These are phyloP conservation scores for Drosophila meridionalis DNA, from an alignment of 2,888 invertebrate genomes.

Conservation along the genomic window DNA sequence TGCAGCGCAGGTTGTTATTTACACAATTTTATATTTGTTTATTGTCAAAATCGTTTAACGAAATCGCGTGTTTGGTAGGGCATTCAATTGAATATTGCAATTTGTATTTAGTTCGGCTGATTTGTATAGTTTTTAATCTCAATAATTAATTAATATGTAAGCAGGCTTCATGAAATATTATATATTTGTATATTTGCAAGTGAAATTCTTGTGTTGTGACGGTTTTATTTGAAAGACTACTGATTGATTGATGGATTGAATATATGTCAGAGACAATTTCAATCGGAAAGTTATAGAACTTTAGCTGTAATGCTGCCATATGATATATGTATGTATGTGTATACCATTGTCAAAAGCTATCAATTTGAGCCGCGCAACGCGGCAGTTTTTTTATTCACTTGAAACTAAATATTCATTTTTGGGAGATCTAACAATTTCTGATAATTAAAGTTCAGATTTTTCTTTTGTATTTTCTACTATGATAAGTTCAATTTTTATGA, in stretches of 20 bases:
- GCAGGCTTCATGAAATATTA: conserved; percentile 8
- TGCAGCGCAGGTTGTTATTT: conserved; percentile 30
- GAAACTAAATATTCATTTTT: too few species aligned
- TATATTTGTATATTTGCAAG: conserved; percentile 5
- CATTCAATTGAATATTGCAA: background rate
- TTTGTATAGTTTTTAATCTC: conserved; percentile 5
- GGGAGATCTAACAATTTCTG: too few species aligned
- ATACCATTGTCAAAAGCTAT: background rate
- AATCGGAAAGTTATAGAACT: background rate
- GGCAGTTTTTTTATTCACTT: too few species aligned
- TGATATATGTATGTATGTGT: background rate
- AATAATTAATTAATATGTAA: background rate
- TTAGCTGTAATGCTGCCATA: background rate
- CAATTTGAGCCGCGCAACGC: background rate
- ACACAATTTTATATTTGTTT: conserved; percentile 2
- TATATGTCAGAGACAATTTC: background rate
- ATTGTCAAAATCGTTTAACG: conserved; percentile 22
- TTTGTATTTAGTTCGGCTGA: background rate
- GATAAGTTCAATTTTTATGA: too few species aligned
- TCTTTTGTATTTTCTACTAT: too few species aligned
- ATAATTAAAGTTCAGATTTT: too few species aligned
- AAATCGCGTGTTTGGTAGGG: background rate
- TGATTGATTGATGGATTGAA: background rate
- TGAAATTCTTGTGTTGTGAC: background rate
- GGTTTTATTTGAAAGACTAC: background rate